Conservation (phyloP, 1,140 invertebrate species). For the Mylabris phalerata region DNA sequence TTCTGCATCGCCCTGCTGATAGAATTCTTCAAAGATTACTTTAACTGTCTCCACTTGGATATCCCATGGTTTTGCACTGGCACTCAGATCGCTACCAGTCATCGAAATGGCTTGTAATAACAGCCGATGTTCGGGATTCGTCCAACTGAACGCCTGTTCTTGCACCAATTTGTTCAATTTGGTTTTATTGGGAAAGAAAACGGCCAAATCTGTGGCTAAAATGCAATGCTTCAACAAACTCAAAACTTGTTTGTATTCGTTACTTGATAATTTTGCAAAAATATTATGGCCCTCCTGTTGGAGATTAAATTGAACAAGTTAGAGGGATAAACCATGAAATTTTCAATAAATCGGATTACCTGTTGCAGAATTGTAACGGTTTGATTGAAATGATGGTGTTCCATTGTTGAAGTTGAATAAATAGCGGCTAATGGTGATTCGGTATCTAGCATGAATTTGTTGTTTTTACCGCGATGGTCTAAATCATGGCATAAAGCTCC, state of each 20-base stretch:
- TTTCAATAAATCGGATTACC: conserved; percentile 14
- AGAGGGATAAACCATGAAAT: not conserved
- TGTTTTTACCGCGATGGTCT: conserved; percentile 78
- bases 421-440: conserved; percentile 72
- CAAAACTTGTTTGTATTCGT: conserved; percentile 72
- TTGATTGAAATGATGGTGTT: conserved; percentile 84
- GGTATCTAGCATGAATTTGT: conserved; percentile 77
- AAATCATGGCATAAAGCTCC: conserved; percentile 77
- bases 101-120: conserved; percentile 69
- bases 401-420: conserved; percentile 77
- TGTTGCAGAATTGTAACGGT: conserved; percentile 67
- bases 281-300: conserved; percentile 72
- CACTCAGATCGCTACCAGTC: conserved; percentile 77
- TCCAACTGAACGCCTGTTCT: conserved; percentile 55
- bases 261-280: conserved; percentile 62
- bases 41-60: conserved; percentile 73
- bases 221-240: conserved; percentile 73
- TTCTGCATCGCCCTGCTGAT: conserved; percentile 73
- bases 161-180: conserved; percentile 54
- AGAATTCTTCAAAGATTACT: conserved; percentile 81
- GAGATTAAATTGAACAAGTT: not conserved
- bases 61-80: conserved; percentile 77
- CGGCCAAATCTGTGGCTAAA: conserved; percentile 73
- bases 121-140: conserved; percentile 52
- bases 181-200: conserved; percentile 71